Base-by-base conservation (phyloP, 2,797 vertebrate genomes). In the Acanthiza pusilla region DNA sequence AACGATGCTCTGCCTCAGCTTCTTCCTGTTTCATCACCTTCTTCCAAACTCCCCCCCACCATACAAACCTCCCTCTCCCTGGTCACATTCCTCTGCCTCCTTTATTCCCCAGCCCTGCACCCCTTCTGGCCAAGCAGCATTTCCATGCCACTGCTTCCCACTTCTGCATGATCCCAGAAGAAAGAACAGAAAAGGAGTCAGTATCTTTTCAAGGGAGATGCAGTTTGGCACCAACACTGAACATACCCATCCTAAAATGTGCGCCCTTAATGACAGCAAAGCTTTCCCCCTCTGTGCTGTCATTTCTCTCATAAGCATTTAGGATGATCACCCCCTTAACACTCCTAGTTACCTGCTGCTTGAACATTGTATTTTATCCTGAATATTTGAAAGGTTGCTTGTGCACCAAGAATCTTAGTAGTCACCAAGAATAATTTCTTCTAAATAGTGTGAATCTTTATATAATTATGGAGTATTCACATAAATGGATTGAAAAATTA, bases 301-400 rank as follows among this genome's bases (percentile, higher is more conserved):
- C 82, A 34, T 50, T 83, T 87, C 48, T 88, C 83, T 76, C 45
- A 63, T 4, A 67, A 9, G 9, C 36, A 48, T 25, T 79, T 36
- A 34, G 42, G 57, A 73, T 0, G 0, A 62, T n/a, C 51, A 62
- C 2, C 5, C 26, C 43, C 29, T 62, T 54, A 57, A 65, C 1
- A 2, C 15, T 77, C 34, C 36, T 4, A 12, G 45, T n/a, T 77
- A 90, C 61, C 45, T 80, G 61, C 61, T 91, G 72, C 71, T 77
- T 57, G 32, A 88, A 85, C 13, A 42, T 48, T 65, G 26, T 11
- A 42, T 80, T 96, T 95, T 74, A 73, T 77, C 26, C 40, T 85
- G 36, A 80, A 67, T 78, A 80, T 88, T 57, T 79, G 32, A 89
- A 80, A 60, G 19, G 9, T 1, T 83, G n/a, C 2, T 82, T 27